These are phyloP conservation scores for Drosophila nasuta DNA, from an alignment of 1,140 invertebrate genomes.

Conservation along the genomic window DNA sequence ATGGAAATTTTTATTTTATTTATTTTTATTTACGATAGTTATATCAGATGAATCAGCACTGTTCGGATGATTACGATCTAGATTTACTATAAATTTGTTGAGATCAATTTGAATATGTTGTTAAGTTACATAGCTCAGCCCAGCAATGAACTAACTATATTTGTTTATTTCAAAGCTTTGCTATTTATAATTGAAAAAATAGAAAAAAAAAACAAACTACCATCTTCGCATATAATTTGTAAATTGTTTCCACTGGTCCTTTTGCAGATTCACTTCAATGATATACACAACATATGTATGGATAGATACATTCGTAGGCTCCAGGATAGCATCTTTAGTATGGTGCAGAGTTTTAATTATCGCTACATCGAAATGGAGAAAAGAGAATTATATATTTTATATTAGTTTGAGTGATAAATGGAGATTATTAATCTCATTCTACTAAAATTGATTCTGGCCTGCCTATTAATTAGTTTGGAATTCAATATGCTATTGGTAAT, in stretches of 20 bases:
- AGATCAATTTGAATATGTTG: conserved; percentile 73
- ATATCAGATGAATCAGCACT: conserved; percentile 16
- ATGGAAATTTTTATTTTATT: background rate
- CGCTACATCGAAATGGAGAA: conserved; percentile 44
- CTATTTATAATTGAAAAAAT: background rate
- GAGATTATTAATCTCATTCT: conserved; percentile 20
- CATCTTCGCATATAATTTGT: background rate
- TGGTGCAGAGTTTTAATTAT: conserved; percentile 55
- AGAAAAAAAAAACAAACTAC: background rate
- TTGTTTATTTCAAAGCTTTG: conserved; percentile 7
- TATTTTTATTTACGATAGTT: conserved; percentile 4
- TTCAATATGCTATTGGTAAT: conserved; percentile 58
- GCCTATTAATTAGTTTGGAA: conserved; percentile 53
- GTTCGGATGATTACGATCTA: conserved; percentile 35
- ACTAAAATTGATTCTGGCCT: conserved; percentile 1
- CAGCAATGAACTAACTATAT: background rate
- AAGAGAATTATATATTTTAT: conserved; percentile 5
- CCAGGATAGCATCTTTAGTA: conserved; percentile 4
- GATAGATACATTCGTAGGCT: conserved; percentile 3
- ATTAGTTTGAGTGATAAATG: conserved; percentile 26
- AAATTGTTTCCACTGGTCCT: background rate
- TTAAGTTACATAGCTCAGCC: conserved; percentile 19
- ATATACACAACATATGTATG: background rate
- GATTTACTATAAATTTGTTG: conserved; percentile 57
- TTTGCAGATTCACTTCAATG: background rate